Evolutionary conservation across 2,888 invertebrate genomes (phyloP), one percentile per base, ranked within the genome.

Genomic region (Hemaris fuciformis): DNA sequence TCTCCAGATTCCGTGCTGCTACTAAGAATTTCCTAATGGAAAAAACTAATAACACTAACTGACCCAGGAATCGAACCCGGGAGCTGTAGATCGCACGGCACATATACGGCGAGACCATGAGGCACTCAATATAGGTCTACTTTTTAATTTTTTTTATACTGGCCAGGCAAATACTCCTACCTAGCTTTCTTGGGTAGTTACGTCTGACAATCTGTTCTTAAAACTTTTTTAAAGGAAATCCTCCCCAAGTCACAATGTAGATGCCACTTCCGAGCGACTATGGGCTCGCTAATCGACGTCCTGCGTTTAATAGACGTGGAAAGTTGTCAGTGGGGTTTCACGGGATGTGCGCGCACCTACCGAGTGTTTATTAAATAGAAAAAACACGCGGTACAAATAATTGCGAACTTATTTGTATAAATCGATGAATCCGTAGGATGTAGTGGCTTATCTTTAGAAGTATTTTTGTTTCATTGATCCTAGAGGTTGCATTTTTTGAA

Each of bases 291-390:
- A 57, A 57, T 41, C 34, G 6, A 41, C 61, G 34, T 61, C 61
- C 57, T 45, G 57, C 6, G 15, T 46, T 61, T 45, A 57, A 45
- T 31, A 27, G 43, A 41, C 23, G 34, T 62, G 59, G 62, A 62
- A 62, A 62, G 62, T 43, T 10, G 62, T 56, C 59, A 10, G 62
- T 23, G 42, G 10, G 43, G 62, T 62, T 62, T 53, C 58, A 53
- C 62, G 34, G 62, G 59, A 62, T 53, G 53, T 58, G 18, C 38
- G 48, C 57, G 27, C n/a, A n/a, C 31, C 27, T 59, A 43, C 15
- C 25, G 34, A 57, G 22, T 38, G 22, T 57, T 57, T 57, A 57
- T 38, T 57, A 22, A 8, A 0, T 13, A 57, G 38, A 57, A 57
- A 57, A 38, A 38, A 5, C 22, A 22, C 15, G 22, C 0, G 1